Conservation (phyloP, 2,888 invertebrate species). For the Dromius quadrimaculatus region DNA sequence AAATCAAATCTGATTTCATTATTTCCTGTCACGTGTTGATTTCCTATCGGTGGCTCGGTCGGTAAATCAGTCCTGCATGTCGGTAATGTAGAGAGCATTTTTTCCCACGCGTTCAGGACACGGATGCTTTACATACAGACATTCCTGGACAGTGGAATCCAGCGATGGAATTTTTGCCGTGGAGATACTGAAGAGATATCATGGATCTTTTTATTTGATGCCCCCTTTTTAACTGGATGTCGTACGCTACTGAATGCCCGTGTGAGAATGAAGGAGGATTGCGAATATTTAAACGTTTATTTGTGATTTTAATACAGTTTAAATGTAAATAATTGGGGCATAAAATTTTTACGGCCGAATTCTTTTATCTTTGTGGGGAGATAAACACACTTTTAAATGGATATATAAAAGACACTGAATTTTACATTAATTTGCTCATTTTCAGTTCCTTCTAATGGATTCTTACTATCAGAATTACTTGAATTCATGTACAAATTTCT, state of each 20-base stretch:
- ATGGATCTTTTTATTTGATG: constrained; percentile 17
- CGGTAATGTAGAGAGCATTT: constrained; percentile 41
- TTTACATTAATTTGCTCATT: too few relatives aligned
- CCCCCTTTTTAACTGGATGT: constrained; percentile 9
- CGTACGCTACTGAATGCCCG: constrained; percentile 13
- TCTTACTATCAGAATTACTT: too few relatives aligned
- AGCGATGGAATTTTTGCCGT: constrained; percentile 26
- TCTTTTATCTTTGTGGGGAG: constrained; percentile 9
- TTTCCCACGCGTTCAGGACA: constrained; percentile 38
- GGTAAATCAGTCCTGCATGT: constrained; percentile 23
- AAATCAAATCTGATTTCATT: constrained; percentile 33
- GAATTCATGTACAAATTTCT: too few relatives aligned
- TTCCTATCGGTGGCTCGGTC: constrained; percentile 14
- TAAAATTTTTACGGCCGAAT: constrained; percentile 25
- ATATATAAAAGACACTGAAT: not conserved
- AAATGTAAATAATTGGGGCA: constrained; percentile 28
- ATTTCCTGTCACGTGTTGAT: constrained; percentile 33
- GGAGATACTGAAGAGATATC: constrained; percentile 45
- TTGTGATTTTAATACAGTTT: constrained; percentile 34
- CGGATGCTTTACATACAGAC: constrained; percentile 49
- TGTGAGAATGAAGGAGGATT: constrained; percentile 8
- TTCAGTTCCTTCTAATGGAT: too few relatives aligned
- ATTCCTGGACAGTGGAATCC: constrained; percentile 41
- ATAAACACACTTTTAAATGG: constrained; percentile 25
- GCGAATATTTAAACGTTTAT: constrained; percentile 29